These are phyloP conservation scores for Ibycter americanus DNA, from an alignment of 2,797 vertebrate genomes.

Conservation along the genomic window DNA sequence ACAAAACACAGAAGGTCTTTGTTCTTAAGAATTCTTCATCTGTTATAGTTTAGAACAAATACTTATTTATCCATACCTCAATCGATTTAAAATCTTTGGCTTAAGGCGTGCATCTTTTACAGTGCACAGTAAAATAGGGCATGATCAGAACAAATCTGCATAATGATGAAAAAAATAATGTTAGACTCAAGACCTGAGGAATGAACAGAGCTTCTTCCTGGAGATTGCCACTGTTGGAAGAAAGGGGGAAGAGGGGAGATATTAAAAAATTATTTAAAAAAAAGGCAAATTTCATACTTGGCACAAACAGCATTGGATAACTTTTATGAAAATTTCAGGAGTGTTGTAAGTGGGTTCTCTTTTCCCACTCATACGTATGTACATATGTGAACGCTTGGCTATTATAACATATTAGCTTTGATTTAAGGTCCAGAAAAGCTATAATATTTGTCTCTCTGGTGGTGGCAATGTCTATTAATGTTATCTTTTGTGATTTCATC, in stretches of 20 bases:
- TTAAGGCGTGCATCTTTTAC: not conserved
- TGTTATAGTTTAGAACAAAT: not conserved
- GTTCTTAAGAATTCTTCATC: not conserved
- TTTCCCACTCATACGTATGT: not conserved
- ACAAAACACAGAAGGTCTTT: not conserved
- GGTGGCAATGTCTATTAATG: conserved; percentile 51
- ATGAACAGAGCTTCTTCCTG: not conserved
- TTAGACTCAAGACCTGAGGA: not conserved
- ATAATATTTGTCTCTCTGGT: not conserved
- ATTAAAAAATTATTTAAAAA: not conserved
- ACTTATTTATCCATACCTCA: not conserved
- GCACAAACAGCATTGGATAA: not conserved
- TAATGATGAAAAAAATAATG: not conserved
- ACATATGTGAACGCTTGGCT: not conserved
- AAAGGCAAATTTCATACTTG: not conserved
- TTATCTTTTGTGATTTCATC: conserved; percentile 65
- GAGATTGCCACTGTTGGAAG: not conserved
- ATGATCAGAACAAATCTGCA: not conserved
- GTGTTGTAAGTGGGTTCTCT: not conserved
- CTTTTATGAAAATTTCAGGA: not conserved
- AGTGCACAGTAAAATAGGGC: too few species aligned
- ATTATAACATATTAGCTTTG: not conserved
- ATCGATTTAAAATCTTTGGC: not conserved
- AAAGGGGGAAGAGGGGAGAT: not conserved
- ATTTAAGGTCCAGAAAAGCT: not conserved